Conservation (phyloP, 2,888 invertebrate species). For the Cheilosia vernalis region DNA sequence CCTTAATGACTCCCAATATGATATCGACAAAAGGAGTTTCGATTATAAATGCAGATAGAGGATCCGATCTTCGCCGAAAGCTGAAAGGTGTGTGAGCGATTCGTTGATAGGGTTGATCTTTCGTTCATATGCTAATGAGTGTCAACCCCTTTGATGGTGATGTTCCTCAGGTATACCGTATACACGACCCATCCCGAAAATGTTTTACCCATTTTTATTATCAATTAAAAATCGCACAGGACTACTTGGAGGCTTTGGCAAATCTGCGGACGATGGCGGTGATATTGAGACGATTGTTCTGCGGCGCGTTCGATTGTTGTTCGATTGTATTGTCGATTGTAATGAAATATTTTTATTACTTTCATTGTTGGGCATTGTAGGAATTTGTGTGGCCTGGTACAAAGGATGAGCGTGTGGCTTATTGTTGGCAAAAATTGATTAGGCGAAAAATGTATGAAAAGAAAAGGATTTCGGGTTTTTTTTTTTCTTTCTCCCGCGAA, state of each 20-base stretch:
- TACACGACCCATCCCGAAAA: neutral
- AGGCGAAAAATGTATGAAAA: conserved; percentile 67
- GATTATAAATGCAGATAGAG: conserved; percentile 62
- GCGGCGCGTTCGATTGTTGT: conserved; percentile 65
- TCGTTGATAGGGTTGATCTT: conserved; percentile 62
- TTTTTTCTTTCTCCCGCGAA: conserved; percentile 23
- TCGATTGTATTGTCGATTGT: conserved; percentile 66
- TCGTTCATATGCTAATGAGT: conserved; percentile 69
- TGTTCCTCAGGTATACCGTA: conserved; percentile 26
- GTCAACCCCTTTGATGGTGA: conserved; percentile 47
- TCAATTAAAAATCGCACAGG: conserved; percentile 74
- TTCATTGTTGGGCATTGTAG: conserved; percentile 61
- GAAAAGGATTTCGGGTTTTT: conserved; percentile 52
- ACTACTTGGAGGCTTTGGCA: conserved; percentile 50
- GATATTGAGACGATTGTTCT: conserved; percentile 73
- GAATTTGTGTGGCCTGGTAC: conserved; percentile 45
- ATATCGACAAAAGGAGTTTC: conserved; percentile 65
- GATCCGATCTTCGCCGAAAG: conserved; percentile 48
- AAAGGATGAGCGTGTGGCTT: conserved; percentile 65
- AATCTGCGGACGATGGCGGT: conserved; percentile 45
- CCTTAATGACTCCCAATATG: conserved; percentile 68
- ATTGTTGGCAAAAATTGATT: conserved; percentile 70
- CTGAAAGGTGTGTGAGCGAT: conserved; percentile 70
- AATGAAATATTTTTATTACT: conserved; percentile 73
- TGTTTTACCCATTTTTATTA: conserved; percentile 62